Evolutionary conservation across 2,113 vertebrate species (phyloP), one percentile per base, ranked within the genome.

Genomic region (Platichthys flesus): DNA sequence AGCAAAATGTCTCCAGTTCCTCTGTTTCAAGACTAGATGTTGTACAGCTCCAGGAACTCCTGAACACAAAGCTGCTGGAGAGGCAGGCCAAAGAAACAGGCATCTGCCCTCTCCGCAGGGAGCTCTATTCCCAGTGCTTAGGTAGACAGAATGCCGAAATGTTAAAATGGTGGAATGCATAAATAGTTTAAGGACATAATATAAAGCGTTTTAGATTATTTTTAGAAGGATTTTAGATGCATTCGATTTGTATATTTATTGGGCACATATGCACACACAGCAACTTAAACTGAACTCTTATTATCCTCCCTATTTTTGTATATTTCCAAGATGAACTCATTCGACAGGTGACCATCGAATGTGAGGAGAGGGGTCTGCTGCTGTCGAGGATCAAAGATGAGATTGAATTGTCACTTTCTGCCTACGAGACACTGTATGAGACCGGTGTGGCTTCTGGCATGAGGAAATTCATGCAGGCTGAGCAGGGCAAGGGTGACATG

Each of bases 41-140:
- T 2, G 78, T 97, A 1, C 90, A 91, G 2, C 92, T 99, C 3
- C 95, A 96, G 88, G 95, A 98, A 61, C 94, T 95, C 74, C 90
- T 99, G 84, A 94, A 97, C 80, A 85, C 88, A 69, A 95, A 94
- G 89, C 89, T 99, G 71, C 95, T 93, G 89, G 95, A 96, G 89
- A 93, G 94, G 37, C 95, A 97, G 85, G 98, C 97, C 5, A 92
- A 95, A 52, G 94, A 96, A 78, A 97, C 95, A 0, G 97, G 98
- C 59, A 96, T 99, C 88, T 99, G 98, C 71, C 96, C 96, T 0
- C 93, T 98, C 16, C 96, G 98, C 78, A 87, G 97, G 74, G 97
- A 98, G 82, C 95, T 99, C 13, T 99, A 97, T 88, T 84, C 94
- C 0, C 97, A 99, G 90, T 98, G 97, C 85, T 99, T 99, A 5